Evolutionary conservation across 2,113 vertebrate species (phyloP).

Genomic region (Piprites chloris): DNA sequence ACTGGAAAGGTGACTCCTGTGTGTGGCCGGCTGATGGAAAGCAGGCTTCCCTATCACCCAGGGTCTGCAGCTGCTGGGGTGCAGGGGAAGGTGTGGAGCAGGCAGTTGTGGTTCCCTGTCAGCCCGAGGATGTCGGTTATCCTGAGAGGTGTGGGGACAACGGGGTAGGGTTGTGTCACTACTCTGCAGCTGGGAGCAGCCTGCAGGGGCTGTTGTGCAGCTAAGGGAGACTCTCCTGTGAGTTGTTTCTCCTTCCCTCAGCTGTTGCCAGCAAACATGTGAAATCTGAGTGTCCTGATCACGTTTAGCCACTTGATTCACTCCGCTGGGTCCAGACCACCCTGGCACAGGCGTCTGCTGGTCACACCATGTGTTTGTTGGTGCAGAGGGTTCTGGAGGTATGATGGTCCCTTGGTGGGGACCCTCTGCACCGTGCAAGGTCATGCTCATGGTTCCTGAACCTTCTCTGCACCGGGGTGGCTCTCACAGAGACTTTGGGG

Average conservation of each 20-base stretch:
- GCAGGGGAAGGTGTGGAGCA: background rate
- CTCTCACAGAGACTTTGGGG: background rate
- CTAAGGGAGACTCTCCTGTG: background rate
- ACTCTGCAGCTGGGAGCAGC: background rate
- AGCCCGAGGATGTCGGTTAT: background rate
- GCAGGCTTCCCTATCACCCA: background rate
- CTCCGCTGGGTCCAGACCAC: accelerated
- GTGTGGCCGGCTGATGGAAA: background rate
- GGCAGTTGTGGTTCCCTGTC: background rate
- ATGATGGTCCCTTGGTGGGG: accelerated
- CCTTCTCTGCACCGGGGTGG: background rate
- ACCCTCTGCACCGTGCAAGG: background rate
- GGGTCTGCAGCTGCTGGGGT: background rate
- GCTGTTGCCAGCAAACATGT: background rate
- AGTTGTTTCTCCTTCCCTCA: background rate
- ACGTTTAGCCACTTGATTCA: accelerated
- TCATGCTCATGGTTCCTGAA: background rate
- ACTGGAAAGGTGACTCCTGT: constrained; percentile 34
- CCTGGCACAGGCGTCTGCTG: background rate
- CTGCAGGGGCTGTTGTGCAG: background rate
- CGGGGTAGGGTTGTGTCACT: background rate
- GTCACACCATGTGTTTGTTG: background rate
- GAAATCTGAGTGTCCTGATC: background rate
- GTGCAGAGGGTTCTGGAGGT: background rate
- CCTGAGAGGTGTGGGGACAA: background rate